Evolutionary conservation across 1,140 invertebrate genomes (phyloP).

Genomic region (Homarus americanus): DNA sequence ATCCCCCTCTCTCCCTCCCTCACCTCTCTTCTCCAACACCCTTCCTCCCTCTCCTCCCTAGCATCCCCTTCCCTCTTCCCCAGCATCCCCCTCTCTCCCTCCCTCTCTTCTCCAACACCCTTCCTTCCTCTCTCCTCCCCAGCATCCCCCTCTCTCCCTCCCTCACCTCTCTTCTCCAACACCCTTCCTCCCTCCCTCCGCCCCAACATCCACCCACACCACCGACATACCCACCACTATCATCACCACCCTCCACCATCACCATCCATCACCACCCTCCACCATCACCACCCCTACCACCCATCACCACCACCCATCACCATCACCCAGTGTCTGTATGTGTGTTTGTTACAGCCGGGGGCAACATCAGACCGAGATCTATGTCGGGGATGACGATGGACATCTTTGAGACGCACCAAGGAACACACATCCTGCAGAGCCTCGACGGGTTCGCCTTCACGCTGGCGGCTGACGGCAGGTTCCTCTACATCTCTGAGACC

Average conservation of each 20-base stretch:
- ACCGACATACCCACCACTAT: background rate
- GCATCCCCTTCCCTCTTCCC: too few relatives aligned
- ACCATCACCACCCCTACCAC: background rate
- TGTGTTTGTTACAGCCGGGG: constrained; percentile 6
- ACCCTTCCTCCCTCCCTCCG: background rate
- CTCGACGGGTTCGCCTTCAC: constrained; percentile 97
- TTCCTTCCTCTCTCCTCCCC: too few relatives aligned
- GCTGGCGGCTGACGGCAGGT: constrained; percentile 95
- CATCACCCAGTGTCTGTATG: too few relatives aligned
- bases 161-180: background rate
- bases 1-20: too few relatives aligned
- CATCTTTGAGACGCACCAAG: constrained; percentile 93
- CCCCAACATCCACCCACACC: background rate
- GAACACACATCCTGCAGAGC: constrained; percentile 97
- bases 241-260: background rate
- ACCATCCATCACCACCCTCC: background rate
- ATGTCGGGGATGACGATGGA: constrained; percentile 72
- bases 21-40: too few relatives aligned
- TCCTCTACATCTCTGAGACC: constrained; percentile 99
- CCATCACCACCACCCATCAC: background rate
- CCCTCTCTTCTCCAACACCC: background rate
- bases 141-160: background rate
- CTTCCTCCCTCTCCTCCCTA: too few relatives aligned
- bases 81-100: too few relatives aligned
- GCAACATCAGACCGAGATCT: constrained; percentile 56